Base-by-base conservation (phyloP, 2,888 invertebrate species). In the Caradrina kadenii region DNA sequence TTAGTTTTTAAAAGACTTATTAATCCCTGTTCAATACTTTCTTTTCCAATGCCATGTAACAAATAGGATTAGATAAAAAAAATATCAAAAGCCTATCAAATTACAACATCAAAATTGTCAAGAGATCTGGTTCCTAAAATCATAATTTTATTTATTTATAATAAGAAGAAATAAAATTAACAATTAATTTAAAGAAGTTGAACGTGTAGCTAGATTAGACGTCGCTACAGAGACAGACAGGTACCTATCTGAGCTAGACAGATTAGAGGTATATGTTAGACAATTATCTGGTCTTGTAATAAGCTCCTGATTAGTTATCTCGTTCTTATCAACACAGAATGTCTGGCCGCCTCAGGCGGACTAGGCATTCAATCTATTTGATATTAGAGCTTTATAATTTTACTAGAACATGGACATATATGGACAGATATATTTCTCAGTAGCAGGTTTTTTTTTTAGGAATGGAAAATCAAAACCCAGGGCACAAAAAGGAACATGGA, bases 261-360 rank as follows among this genome's bases (percentile, higher is more conserved):
- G 68, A 48, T 48, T 35, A 35, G 5, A 19, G 13, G n/a, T 67
- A 68, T 17, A 35, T 53, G 31, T 31, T 11, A 21, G 21, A 50
- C 1, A 21, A 50, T 22, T 45, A 68, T 39, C 22, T 19, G 17
- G 0, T 10, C 17, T 68, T 54, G 8, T 19, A 19, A 19, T 67
- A 48, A 54, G 17, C 54, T 39, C n/a, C 22, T 67, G 21, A 45
- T 45, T 53, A 31, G 19, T 35, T 22, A 2, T 17, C 3, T 48
- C 6, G 48, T 22, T 35, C 8, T 45, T 52, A 45, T 45, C 2
- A 21, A 50, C 53, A 45, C 17, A 22, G 17, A 22, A 13, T 2
- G 5, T 22, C n/a, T 66, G 21, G 0, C 31, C 26, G 13, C 17
- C 66, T 10, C 31, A n/a, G 21, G 64, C 21, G 2, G 17, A 11